A percentile compares a stretch with the other conserved stretches of the same genome.
phyloP scores from a whole-genome alignment of 2,888 invertebrate species.

The Leptopilina myrica region DNA sequence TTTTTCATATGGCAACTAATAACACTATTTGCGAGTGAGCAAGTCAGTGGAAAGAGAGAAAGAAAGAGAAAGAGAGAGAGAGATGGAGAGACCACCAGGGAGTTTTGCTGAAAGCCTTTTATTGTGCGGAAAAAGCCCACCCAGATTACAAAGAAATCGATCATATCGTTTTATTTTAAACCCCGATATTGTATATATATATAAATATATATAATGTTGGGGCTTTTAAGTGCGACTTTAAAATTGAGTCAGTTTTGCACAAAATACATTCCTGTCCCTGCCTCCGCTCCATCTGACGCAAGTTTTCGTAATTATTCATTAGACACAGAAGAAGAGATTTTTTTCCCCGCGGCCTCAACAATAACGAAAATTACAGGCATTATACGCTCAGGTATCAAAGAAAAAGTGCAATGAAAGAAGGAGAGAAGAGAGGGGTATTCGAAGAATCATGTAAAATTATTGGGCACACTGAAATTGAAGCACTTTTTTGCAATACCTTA shows the following conservation, averaged over 20 bases:
- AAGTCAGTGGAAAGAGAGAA: conserved; percentile 39
- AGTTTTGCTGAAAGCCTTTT: background rate
- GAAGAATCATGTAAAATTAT: conserved; percentile 59
- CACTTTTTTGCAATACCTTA: conserved; percentile 57
- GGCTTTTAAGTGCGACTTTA: conserved; percentile 38
- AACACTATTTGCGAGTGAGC: conserved; percentile 63
- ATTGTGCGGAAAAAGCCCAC: background rate
- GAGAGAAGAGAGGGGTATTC: conserved; percentile 43
- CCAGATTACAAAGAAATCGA: background rate
- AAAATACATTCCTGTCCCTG: conserved; percentile 46
- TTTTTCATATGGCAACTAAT: conserved; percentile 64
- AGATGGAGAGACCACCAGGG: conserved; percentile 35
- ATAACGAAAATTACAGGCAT: conserved; percentile 6
- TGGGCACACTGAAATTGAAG: conserved; percentile 43
- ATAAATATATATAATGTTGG: conserved; percentile 30
- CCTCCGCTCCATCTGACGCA: conserved; percentile 36
- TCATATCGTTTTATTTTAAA: background rate
- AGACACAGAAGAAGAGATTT: background rate
- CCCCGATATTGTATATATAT: background rate
- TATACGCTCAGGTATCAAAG: too few relatives aligned
- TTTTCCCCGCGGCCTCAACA: background rate
- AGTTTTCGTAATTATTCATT: background rate
- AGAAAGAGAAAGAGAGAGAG: too few relatives aligned
- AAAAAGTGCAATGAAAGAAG: background rate
- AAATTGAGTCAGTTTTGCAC: conserved; percentile 37